Conservation (phyloP, 2,888 invertebrate genomes). For the Dryomyza anilis region DNA sequence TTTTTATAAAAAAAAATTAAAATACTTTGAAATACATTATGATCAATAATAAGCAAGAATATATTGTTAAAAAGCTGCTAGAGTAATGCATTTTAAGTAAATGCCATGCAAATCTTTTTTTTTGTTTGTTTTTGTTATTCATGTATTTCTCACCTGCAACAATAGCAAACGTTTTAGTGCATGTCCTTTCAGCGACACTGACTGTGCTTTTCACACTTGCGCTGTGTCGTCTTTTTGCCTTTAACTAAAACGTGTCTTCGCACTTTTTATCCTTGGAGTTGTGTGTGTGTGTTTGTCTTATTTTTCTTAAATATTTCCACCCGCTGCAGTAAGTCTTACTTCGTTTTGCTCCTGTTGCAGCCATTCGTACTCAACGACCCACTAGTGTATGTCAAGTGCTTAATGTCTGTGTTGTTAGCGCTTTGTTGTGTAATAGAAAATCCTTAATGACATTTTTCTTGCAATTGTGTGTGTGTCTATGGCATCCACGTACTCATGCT, state of each 20-base stretch:
- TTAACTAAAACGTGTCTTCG: neutral
- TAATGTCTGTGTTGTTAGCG: constrained; percentile 39
- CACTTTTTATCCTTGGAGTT: neutral
- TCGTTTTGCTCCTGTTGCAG: neutral
- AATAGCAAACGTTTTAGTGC: no score
- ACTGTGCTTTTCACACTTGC: neutral
- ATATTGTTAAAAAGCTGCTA: no score
- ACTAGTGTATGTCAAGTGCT: constrained; percentile 22
- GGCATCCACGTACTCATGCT: no score
- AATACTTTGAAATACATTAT: no score
- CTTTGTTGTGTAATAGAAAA: constrained; percentile 54
- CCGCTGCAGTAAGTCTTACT: no score
- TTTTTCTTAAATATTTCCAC: no score
- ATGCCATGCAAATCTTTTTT: no score
- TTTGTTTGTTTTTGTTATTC: no score
- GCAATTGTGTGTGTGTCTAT: constrained; percentile 37
- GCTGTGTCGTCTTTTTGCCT: neutral
- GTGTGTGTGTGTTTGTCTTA: neutral
- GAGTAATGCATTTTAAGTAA: no score
- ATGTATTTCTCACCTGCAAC: no score
- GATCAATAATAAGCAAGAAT: no score
- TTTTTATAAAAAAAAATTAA: no score
- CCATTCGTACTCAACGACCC: constrained; percentile 8
- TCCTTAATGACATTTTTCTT: constrained; percentile 56
- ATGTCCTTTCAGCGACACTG: neutral